Conservation (phyloP, 2,113 vertebrate genomes). For the Apaloderma vittatum region DNA sequence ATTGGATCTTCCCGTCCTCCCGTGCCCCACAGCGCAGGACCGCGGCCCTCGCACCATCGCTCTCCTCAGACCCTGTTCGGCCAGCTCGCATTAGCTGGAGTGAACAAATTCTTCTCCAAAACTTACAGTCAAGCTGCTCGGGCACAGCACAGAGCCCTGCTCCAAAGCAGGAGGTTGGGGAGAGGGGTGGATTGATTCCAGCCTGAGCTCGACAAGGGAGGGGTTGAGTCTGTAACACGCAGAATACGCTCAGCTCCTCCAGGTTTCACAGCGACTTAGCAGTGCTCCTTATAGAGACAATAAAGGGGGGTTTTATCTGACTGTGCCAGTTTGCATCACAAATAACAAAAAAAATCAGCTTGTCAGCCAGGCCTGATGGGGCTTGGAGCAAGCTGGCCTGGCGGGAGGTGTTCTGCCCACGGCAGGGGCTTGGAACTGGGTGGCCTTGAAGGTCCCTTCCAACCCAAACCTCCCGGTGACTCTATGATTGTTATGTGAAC, state of each 20-base stretch:
- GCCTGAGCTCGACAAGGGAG: accelerated
- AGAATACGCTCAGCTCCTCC: not conserved
- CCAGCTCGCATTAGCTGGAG: not conserved
- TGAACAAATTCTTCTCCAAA: too few species aligned
- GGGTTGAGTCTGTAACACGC: not conserved
- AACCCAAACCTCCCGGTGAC: too few species aligned
- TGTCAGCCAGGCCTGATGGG: too few species aligned
- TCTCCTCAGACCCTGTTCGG: too few species aligned
- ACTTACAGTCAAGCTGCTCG: accelerated
- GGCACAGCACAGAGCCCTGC: accelerated
- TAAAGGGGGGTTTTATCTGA: not conserved
- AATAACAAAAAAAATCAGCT: too few species aligned
- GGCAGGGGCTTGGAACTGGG: too few species aligned
- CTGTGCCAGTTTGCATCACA: too few species aligned
- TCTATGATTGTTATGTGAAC: not conserved
- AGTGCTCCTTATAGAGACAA: not conserved
- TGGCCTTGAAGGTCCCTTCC: too few species aligned
- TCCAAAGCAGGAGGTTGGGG: accelerated
- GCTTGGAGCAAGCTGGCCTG: too few species aligned
- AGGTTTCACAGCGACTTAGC: not conserved
- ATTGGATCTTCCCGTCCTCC: accelerated
- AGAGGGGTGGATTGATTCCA: not conserved
- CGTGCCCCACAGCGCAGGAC: accelerated
- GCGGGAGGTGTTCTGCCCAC: too few species aligned
- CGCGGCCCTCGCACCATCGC: constrained; percentile 1